A percentile compares a stretch with the other conserved stretches of the same genome.
Evolutionary conservation across 2,888 invertebrate species (phyloP).

Genomic region (Drosophila longiperda): DNA sequence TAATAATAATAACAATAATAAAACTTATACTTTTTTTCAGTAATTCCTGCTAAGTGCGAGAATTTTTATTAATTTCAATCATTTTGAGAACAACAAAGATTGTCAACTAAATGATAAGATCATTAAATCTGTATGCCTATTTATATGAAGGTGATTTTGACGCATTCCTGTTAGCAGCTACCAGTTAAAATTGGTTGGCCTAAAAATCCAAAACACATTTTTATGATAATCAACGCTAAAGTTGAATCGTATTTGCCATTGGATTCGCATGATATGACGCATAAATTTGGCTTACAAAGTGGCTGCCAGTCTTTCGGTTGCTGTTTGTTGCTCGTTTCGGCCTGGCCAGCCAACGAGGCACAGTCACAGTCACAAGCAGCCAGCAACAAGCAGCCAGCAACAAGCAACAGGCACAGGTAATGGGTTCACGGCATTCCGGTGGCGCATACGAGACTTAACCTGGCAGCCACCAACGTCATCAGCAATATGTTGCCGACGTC

Average conservation of each 20-base stretch:
- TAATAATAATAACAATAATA: no score
- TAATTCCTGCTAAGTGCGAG: neutral
- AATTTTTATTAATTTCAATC: neutral
- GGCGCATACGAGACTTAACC: constrained; percentile 73
- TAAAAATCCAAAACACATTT: constrained; percentile 29
- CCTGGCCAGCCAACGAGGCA: constrained; percentile 48
- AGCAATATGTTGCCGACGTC: constrained; percentile 69
- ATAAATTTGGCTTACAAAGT: constrained; percentile 72
- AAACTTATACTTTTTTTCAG: neutral
- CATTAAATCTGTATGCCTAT: neutral
- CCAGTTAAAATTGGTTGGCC: constrained; percentile 26
- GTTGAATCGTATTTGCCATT: constrained; percentile 47
- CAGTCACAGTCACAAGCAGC: constrained; percentile 19
- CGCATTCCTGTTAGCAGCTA: constrained; percentile 23
- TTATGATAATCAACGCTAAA: constrained; percentile 35
- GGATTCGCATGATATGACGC: constrained; percentile 65
- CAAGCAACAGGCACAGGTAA: constrained; percentile 58
- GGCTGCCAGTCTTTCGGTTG: constrained; percentile 36
- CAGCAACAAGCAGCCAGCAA: constrained; percentile 19
- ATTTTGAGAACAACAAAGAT: constrained; percentile 23
- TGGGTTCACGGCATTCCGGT: constrained; percentile 80
- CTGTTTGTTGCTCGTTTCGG: constrained; percentile 6
- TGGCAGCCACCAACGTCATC: constrained; percentile 65
- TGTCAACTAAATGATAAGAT: constrained; percentile 20
- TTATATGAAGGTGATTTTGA: constrained; percentile 23